Evolutionary conservation across 2,113 vertebrate species (phyloP).

Genomic region (Phylloscopus trochilus): DNA sequence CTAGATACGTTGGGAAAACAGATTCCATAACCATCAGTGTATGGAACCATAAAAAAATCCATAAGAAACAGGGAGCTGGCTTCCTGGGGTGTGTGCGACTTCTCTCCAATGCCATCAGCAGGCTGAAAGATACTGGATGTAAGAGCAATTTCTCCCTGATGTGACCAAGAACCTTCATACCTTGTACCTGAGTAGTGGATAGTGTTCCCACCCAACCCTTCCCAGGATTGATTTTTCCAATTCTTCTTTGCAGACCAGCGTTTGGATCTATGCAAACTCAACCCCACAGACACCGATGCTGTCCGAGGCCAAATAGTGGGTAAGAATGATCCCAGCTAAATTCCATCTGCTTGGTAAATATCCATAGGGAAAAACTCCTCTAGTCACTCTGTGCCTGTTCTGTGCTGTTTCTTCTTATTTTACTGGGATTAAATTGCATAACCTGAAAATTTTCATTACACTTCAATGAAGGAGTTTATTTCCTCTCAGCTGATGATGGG

Average conservation of each 20-base stretch:
- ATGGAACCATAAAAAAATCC: conserved; percentile 99
- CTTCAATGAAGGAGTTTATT: not conserved
- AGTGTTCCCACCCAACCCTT: not conserved
- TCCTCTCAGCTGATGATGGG: not conserved
- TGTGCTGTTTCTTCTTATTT: not conserved
- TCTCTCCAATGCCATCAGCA: conserved; percentile 95
- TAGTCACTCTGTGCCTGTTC: not conserved
- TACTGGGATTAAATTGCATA: not conserved
- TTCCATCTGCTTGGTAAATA: not conserved
- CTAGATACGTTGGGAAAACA: conserved; percentile 93
- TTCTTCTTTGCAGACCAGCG: conserved; percentile 89
- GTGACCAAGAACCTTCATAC: not conserved
- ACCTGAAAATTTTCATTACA: not conserved
- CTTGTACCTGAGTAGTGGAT: not conserved
- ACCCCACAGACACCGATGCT: conserved; percentile 93
- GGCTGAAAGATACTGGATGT: conserved; percentile 98
- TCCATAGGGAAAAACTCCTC: not conserved
- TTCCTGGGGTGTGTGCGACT: conserved; percentile 96
- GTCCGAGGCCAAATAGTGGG: conserved; percentile 98
- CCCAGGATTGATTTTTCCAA: conserved; percentile 46
- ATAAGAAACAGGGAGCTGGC: conserved; percentile 96
- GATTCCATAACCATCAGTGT: conserved; percentile 98
- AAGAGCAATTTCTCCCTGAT: conserved; percentile 51
- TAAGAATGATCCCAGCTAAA: conserved; percentile 72
- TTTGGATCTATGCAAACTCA: conserved; percentile 98